A percentile compares a stretch with the other conserved stretches of the same genome.
phyloP scores from a whole-genome alignment of 2,888 invertebrate species.

The Actias luna region DNA sequence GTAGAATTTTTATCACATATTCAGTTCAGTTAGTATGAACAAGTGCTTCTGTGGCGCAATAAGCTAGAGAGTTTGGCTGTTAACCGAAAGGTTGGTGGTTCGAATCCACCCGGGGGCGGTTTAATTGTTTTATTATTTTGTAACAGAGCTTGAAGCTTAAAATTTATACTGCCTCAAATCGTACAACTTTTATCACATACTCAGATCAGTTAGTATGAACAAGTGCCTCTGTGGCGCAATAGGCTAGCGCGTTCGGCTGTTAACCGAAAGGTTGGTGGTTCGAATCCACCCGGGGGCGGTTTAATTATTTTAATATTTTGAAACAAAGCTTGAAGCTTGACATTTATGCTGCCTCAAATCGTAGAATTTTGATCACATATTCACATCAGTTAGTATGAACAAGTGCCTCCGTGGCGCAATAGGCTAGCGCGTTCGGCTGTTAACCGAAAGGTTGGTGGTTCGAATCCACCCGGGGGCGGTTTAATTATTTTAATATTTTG shows the following conservation, averaged over 20 bases:
- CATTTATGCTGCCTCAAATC: not conserved
- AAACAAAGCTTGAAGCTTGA: not conserved
- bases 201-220: not conserved
- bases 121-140: not conserved
- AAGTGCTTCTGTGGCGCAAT: conserved; percentile 94
- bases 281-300: conserved; percentile 97
- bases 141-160: too few relatives aligned
- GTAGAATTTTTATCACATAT: too few relatives aligned
- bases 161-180: too few relatives aligned
- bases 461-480: conserved; percentile 97
- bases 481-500: not conserved
- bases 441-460: conserved; percentile 99
- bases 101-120: conserved; percentile 97
- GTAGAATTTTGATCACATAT: not conserved
- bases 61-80: conserved; percentile 99
- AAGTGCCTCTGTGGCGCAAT: conserved; percentile 94
- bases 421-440: conserved; percentile 99
- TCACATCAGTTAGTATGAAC: not conserved
- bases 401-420: conserved; percentile 94
- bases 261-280: conserved; percentile 99
- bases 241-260: conserved; percentile 99
- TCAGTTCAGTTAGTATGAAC: too few relatives aligned
- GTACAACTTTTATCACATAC: too few relatives aligned
- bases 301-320: not conserved
- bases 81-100: conserved; percentile 99